phyloP scores from a whole-genome alignment of 1,140 invertebrate species.

The Amphibalanus amphitrite region DNA sequence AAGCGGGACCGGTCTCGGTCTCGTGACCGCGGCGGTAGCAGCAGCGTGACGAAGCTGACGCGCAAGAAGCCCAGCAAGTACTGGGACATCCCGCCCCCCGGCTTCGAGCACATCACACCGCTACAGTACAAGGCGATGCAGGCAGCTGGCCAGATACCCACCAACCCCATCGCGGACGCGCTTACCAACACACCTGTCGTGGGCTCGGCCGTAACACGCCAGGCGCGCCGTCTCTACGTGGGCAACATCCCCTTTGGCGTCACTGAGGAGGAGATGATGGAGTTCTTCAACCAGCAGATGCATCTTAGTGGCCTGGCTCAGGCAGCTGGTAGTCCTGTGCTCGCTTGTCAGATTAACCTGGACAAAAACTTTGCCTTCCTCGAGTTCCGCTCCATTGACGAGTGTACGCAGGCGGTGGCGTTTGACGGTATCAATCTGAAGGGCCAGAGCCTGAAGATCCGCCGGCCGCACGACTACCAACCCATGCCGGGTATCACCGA shows the following conservation, averaged over 20 bases:
- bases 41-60: conserved; percentile 7
- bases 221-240: conserved; percentile 88
- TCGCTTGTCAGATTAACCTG: conserved; percentile 97
- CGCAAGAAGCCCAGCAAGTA: conserved; percentile 82
- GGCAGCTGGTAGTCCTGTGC: conserved; percentile 94
- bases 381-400: conserved; percentile 94
- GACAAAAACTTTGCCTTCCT: conserved; percentile 99
- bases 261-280: conserved; percentile 99
- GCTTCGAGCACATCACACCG: conserved; percentile 96
- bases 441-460: conserved; percentile 96
- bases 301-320: conserved; percentile 92
- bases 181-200: conserved; percentile 79
- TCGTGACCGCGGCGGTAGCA: neutral
- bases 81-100: conserved; percentile 97
- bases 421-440: conserved; percentile 99
- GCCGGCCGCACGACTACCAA: conserved; percentile 96
- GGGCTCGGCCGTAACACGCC: conserved; percentile 92
- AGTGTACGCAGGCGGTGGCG: conserved; percentile 99
- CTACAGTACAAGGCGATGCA: conserved; percentile 66
- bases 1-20: neutral
- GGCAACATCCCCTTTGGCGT: conserved; percentile 99
- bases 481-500: conserved; percentile 92
- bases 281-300: conserved; percentile 99
- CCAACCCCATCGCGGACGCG: conserved; percentile 73
- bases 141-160: conserved; percentile 83